phyloP scores from a whole-genome alignment of 2,113 vertebrate genomes.

The Atractosteus spatula region DNA sequence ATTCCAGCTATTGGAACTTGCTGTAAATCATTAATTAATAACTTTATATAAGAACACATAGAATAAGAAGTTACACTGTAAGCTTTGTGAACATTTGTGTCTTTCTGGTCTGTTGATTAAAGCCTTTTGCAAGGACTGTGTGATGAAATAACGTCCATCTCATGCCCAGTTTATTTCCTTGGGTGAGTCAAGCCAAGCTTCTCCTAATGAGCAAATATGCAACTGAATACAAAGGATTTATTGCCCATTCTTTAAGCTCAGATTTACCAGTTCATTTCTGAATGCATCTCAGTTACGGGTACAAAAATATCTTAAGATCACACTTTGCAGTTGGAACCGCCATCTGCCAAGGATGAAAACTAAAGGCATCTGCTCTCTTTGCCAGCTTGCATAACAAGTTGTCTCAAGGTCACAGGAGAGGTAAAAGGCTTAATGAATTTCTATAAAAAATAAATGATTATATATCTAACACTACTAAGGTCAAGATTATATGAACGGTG shows the following conservation, averaged over 20 bases:
- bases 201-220: background rate
- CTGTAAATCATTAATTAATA: too few relatives aligned
- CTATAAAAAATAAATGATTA: too few relatives aligned
- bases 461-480: too few relatives aligned
- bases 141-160: background rate
- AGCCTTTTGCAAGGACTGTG: background rate
- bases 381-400: slow-evolving; percentile 36
- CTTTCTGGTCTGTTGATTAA: too few relatives aligned
- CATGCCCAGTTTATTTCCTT: slow-evolving; percentile 19
- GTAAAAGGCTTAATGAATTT: too few relatives aligned
- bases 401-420: slow-evolving; percentile 31
- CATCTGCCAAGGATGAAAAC: slow-evolving; percentile 17
- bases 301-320: background rate
- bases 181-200: background rate
- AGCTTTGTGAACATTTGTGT: too few relatives aligned
- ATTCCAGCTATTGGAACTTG: too few relatives aligned
- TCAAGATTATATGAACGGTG: too few relatives aligned
- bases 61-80: too few relatives aligned
- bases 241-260: too few relatives aligned
- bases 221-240: background rate
- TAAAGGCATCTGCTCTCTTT: slow-evolving; percentile 20
- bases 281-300: background rate
- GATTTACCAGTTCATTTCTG: too few relatives aligned
- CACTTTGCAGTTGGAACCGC: background rate
- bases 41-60: too few relatives aligned